Base-by-base conservation (phyloP, 2,113 vertebrate species). In the Saccopteryx bilineata region DNA sequence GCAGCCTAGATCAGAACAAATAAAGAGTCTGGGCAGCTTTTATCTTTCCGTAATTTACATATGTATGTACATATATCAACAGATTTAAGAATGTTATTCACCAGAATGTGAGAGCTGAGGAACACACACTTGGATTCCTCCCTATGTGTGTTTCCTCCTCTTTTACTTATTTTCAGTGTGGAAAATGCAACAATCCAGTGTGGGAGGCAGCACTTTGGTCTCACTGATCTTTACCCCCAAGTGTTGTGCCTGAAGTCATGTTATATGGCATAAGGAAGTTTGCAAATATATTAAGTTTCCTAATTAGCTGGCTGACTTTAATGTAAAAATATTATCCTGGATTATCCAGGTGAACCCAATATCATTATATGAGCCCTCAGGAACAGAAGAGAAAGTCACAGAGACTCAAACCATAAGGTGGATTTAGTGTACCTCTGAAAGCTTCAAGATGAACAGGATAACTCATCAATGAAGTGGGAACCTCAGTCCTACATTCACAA, bases 1-100 rank as follows among this genome's bases (percentile, higher is more conserved):
- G 74, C 87, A 95, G 71, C 63, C 66, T 69, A 87, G 91, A 87
- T 96, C 82, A 96, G 95, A 97, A 97, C 65, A 96, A 97, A 95
- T 95, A 75, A 95, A 95, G 94, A 96, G 86, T 93, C 86, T 95
- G 69, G 95, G 86, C 58, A 93, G 95, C 88, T 91, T 93, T 91
- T 91, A 94, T 96, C 82, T 93, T 93, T 87, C 54, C 63, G 23
- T 91, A 96, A 96, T 96, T 96, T 96, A 89, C 91, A 94, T 96
- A 72, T 92, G 66, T 93, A 81, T 94, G 56, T 92, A 86, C 82
- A 78, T 91, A 23, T 93, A 95, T 83, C 69, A 65, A 61, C 94
- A 50, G 48, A 78, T 61, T 68, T 23, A 75, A 80, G 75, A 28
- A 90, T 91, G 78, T 80, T 91, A 82, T 86, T 94, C 52, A 82